Evolutionary conservation across 2,797 vertebrate genomes (phyloP), one percentile per base, ranked within the genome.

Genomic region (Oreochromis grahami): DNA sequence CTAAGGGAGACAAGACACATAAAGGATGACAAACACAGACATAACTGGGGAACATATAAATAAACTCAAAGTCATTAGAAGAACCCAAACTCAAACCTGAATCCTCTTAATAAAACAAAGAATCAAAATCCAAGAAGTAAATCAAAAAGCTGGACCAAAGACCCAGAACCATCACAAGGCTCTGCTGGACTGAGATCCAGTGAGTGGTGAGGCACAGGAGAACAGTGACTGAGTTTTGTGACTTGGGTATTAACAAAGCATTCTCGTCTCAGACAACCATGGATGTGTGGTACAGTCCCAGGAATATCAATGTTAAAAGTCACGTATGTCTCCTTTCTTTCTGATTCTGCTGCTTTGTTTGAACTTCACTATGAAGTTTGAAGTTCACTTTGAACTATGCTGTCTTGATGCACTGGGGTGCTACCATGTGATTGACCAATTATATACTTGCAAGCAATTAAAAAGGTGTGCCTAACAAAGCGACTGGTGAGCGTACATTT

Each of bases 171-270:
- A 34, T 34, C 29, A 60, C 17, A 60, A 19, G 9, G 56, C 5
- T 60, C 29, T 19, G 17, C 9, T 60, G 56, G 32, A 36, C 12
- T 60, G 32, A 60, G 17, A n/a, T 36, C 34, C 32, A 34, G 2
- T 60, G 17, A 60, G 0, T 12, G 56, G 56, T 60, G 56, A 34
- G 17, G 55, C 15, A 4, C 29, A 32, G 55, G 56, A 36, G 56
- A 36, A 3, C 17, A 60, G 56, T 34, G 32, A 4, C 17, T 1
- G 32, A n/a, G 2, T 38, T 21, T 63, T 63, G 1, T 36, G 58
- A 36, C 32, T 12, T 17, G 0, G 0, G 58, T 19, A 63, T 63
- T 38, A 38, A 38, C 34, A 21, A 38, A 8, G 19, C 19, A 13
- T 63, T 63, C n/a, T 63, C 58, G 4, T 60, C 58, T n/a, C 32